phyloP scores from a whole-genome alignment of 2,797 vertebrate species.

The Lithobates sylvaticus region DNA sequence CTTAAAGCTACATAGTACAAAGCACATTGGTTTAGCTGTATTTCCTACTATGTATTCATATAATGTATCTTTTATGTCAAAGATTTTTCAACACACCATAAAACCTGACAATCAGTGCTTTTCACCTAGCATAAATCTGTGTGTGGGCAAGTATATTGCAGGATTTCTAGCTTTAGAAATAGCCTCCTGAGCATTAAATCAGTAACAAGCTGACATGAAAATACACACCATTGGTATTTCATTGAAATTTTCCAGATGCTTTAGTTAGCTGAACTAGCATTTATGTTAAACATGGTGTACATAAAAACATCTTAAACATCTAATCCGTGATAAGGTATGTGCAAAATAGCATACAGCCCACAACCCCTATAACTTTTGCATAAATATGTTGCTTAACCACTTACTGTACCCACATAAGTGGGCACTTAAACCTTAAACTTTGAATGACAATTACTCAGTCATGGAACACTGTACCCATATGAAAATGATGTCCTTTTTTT shows the following conservation, averaged over 20 bases:
- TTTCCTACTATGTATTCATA: background rate
- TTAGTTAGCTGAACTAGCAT: conserved; percentile 30
- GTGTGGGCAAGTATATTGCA: conserved; percentile 17
- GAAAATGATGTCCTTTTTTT: too few species aligned
- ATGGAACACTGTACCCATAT: too few species aligned
- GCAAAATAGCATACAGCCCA: too few species aligned
- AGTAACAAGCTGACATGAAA: conserved; percentile 34
- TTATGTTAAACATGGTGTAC: too few species aligned
- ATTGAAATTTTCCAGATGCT: conserved; percentile 37
- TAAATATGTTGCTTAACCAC: too few species aligned
- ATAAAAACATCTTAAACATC: too few species aligned
- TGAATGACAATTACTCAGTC: too few species aligned
- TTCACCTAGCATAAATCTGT: conserved; percentile 28
- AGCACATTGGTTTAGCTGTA: background rate
- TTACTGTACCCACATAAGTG: too few species aligned
- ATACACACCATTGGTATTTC: conserved; percentile 46
- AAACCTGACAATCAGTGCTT: conserved; percentile 36
- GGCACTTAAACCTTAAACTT: too few species aligned
- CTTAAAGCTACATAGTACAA: background rate
- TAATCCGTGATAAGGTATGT: too few species aligned
- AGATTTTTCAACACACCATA: conserved; percentile 10
- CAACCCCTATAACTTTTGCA: too few species aligned
- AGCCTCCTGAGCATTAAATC: conserved; percentile 34
- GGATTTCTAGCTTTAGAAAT: conserved; percentile 31
- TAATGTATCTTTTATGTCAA: background rate